A percentile compares a stretch with the other conserved stretches of the same genome.
These are phyloP conservation scores for Hesperophylax magnus DNA, from an alignment of 1,140 invertebrate genomes.

Conservation along the genomic window DNA sequence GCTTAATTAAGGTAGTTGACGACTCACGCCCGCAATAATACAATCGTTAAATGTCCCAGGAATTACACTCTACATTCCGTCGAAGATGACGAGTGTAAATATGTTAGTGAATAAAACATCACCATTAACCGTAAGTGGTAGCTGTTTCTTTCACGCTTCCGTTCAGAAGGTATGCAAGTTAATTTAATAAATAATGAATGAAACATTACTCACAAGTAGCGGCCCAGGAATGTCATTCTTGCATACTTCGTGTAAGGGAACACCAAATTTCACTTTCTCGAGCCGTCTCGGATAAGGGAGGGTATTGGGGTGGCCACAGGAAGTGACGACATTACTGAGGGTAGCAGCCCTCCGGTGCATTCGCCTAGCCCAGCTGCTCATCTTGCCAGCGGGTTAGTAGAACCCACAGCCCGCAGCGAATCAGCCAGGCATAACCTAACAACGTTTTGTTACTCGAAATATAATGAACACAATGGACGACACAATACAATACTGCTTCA, in stretches of 20 bases:
- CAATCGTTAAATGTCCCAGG: no score
- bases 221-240: slow-evolving; percentile 94
- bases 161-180: background rate
- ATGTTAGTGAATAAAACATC: no score
- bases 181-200: background rate
- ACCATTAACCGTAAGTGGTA: background rate
- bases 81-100: no score
- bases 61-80: no score
- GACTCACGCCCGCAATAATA: background rate
- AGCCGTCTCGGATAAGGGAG: slow-evolving; percentile 84
- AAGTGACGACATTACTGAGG: slow-evolving; percentile 90
- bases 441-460: slow-evolving; percentile 29
- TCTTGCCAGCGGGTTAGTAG: slow-evolving; percentile 60
- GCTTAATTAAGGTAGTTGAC: background rate
- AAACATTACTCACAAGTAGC: slow-evolving; percentile 78
- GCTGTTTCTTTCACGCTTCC: background rate
- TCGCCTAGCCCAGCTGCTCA: slow-evolving; percentile 92
- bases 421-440: slow-evolving; percentile 50
- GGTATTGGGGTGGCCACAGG: slow-evolving; percentile 83
- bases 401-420: slow-evolving; percentile 10
- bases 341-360: slow-evolving; percentile 91
- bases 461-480: slow-evolving; percentile 37
- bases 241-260: slow-evolving; percentile 90
- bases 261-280: slow-evolving; percentile 95
- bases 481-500: background rate